Conservation (phyloP, 92 coral and sea anemone genomes). For the Zoanthus sansibaricus region DNA sequence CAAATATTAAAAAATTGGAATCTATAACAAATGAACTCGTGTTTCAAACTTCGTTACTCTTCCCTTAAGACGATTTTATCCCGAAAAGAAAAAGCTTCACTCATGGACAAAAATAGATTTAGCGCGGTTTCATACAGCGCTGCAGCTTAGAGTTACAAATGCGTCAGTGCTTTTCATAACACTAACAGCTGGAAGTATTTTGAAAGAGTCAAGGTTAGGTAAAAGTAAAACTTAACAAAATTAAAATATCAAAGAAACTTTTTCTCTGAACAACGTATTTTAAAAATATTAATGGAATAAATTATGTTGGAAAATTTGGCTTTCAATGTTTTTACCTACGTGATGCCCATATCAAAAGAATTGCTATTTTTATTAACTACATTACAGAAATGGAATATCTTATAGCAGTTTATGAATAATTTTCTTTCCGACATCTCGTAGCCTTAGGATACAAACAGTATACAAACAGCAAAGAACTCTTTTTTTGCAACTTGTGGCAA, state of each 20-base stretch:
- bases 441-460: not conserved
- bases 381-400: not conserved
- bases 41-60: no score
- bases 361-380: not conserved
- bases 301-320: not conserved
- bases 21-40: no score
- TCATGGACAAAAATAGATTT: constrained; percentile 12
- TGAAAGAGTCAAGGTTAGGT: not conserved
- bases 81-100: no score
- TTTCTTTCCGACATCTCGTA: not conserved
- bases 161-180: not conserved
- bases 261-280: not conserved
- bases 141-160: not conserved
- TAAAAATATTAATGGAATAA: not conserved
- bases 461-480: not conserved
- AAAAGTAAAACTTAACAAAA: not conserved
- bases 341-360: not conserved
- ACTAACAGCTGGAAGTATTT: not conserved
- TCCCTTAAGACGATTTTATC: no score
- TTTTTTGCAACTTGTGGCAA: no score
- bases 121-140: not conserved
- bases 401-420: not conserved
- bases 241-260: not conserved
- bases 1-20: no score
- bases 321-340: not conserved